These are phyloP conservation scores for Labia minor DNA, from an alignment of 2,888 invertebrate genomes.

Conservation along the genomic window DNA sequence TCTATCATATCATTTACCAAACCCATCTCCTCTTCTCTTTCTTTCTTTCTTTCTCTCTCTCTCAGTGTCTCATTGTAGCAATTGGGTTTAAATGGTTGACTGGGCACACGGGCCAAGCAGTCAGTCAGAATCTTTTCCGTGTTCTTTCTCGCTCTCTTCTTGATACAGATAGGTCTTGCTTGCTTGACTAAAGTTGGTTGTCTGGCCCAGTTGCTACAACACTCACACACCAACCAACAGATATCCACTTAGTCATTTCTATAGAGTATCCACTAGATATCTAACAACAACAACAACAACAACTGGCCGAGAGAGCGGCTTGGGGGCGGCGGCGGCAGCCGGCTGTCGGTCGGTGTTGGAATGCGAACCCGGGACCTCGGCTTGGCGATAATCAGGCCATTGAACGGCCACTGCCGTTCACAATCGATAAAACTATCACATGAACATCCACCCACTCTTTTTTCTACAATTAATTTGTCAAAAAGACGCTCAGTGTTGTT, in stretches of 20 bases:
- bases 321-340: background rate
- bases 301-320: background rate
- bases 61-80: background rate
- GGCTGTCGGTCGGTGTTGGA: background rate
- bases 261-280: background rate
- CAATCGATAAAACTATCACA: background rate
- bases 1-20: too few species aligned
- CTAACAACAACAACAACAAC: background rate
- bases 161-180: background rate
- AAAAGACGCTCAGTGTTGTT: too few species aligned
- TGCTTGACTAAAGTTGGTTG: background rate
- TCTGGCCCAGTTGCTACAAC: slow-evolving; percentile 1
- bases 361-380: slow-evolving; percentile 13
- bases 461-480: too few species aligned
- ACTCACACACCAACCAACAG: background rate
- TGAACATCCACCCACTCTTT: background rate
- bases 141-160: background rate
- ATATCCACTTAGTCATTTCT: background rate
- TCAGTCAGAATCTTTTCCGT: background rate
- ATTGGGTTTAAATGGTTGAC: slow-evolving; percentile 3
- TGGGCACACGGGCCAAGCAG: background rate
- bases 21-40: too few species aligned
- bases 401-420: background rate
- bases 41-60: background rate
- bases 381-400: slow-evolving; percentile 13